Conservation (phyloP, 2,113 vertebrate genomes). For the Chiloscyllium plagiosum region DNA sequence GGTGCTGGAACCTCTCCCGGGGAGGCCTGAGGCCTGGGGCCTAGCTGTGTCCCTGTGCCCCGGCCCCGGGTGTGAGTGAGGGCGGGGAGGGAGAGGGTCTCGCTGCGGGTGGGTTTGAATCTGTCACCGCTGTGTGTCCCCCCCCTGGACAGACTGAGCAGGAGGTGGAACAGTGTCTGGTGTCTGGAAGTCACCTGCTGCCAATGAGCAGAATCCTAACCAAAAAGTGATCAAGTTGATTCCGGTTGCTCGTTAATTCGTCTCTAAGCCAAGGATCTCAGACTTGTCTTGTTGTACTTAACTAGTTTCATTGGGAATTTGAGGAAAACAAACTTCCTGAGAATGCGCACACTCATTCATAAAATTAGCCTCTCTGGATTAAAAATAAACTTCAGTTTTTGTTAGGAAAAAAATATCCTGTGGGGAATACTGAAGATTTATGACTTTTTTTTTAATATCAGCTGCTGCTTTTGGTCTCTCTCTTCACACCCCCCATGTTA, state of each 20-base stretch:
- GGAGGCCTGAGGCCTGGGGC: too few relatives aligned
- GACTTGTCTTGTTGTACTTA: neutral
- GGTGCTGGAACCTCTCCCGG: too few relatives aligned
- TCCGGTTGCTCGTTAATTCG: neutral
- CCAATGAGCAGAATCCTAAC: neutral
- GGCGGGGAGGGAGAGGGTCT: too few relatives aligned
- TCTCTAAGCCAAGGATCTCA: neutral
- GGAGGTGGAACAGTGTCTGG: too few relatives aligned
- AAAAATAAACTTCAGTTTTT: neutral
- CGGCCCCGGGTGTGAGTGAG: too few relatives aligned
- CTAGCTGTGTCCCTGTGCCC: too few relatives aligned
- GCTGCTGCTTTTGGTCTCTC: too few relatives aligned
- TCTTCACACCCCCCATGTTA: neutral
- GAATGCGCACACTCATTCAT: neutral
- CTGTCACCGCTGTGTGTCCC: too few relatives aligned
- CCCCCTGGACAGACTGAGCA: too few relatives aligned
- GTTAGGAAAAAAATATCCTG: neutral
- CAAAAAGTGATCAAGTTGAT: neutral
- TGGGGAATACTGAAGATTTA: neutral
- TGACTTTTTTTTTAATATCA: neutral
- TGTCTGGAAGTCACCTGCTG: neutral
- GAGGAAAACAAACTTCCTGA: conserved; percentile 1
- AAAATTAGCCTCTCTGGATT: neutral
- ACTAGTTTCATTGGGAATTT: neutral
- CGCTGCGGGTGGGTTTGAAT: too few relatives aligned